These are phyloP conservation scores for Lypha dubia DNA, from an alignment of 2,888 invertebrate genomes.

Conservation along the genomic window DNA sequence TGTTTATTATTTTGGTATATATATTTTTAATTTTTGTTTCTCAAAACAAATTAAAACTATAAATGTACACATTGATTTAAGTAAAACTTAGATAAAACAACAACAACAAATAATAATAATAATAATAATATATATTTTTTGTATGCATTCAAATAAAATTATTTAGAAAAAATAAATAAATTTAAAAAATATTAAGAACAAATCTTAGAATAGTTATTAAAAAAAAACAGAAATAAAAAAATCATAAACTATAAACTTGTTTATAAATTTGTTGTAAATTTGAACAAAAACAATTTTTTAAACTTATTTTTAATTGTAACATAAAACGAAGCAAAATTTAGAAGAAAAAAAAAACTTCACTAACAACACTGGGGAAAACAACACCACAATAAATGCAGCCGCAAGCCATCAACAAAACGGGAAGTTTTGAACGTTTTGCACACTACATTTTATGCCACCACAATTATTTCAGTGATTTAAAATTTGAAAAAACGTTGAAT, in stretches of 20 bases:
- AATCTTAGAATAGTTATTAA: slow-evolving; percentile 24
- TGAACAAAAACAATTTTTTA: slow-evolving; percentile 34
- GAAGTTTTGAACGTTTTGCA: background rate
- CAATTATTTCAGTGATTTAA: too few relatives aligned
- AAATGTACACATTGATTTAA: slow-evolving; percentile 63
- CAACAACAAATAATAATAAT: too few relatives aligned
- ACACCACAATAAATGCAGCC: slow-evolving; percentile 78
- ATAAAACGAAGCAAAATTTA: slow-evolving; percentile 49
- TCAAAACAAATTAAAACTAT: slow-evolving; percentile 38
- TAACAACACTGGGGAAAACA: slow-evolving; percentile 81
- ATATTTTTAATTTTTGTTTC: too few relatives aligned
- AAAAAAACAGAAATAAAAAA: background rate
- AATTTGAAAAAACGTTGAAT: too few relatives aligned
- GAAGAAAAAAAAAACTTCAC: slow-evolving; percentile 14
- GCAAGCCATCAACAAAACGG: slow-evolving; percentile 28
- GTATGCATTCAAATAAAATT: slow-evolving; percentile 67
- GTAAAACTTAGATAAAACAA: slow-evolving; percentile 57
- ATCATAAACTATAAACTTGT: slow-evolving; percentile 4
- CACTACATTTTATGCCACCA: too few relatives aligned
- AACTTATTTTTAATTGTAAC: slow-evolving; percentile 55
- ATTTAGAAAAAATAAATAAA: slow-evolving; percentile 1
- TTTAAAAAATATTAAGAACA: slow-evolving; percentile 19
- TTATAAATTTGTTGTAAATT: slow-evolving; percentile 57
- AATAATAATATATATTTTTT: slow-evolving; percentile 67
- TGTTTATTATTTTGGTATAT: too few relatives aligned